Base-by-base conservation (phyloP, 1,140 invertebrate genomes). In the Zaprionus camerounensis region DNA sequence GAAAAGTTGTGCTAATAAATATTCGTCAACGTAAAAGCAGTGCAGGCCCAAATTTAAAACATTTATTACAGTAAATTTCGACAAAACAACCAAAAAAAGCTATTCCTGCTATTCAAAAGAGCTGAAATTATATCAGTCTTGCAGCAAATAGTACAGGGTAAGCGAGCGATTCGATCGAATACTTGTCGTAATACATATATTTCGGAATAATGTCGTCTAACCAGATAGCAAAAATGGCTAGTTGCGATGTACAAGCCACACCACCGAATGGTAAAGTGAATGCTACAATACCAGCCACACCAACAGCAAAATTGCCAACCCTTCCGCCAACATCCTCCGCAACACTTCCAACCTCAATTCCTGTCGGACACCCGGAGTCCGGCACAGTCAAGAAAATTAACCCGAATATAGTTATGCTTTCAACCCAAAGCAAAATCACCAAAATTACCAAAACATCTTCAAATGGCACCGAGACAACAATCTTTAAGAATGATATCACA, bases 121-220 rank as follows among this genome's bases (percentile, higher is more conserved):
- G 56, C 46, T 70, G 49, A 76, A 85, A 79, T 82, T 81, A 44
- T 57, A 69, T 66, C 76, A 78, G 82, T 79, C 57, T 79, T 81
- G 82, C 75, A 53, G 49, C 55, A 76, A 72, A 86, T 82, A 79
- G 71, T 79, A 46, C 63, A 68, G 76, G 76, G 82, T 85, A 80
- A 82, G 82, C 17, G 6, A 65, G 22, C 38, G 13, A 28, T 17
- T 31, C 34, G 20, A 64, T 17, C 4, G 26, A 0, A 46, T 44
- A 59, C 6, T 24, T 59, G 22, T 44, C 36, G 12, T 46, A 9
- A 24, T 3, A 34, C 28, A 31, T 11, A 34, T 34, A 34, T 34
- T 34, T 34, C 9, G 31, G 31, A 34, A 34, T 34, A 34, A 49
- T 20, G n/a, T 28, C 15, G 15, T 5, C 28, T 13, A 12, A 34